These are phyloP conservation scores for Pycnonotus jocosus DNA, from an alignment of 2,113 vertebrate species.

Conservation along the genomic window DNA sequence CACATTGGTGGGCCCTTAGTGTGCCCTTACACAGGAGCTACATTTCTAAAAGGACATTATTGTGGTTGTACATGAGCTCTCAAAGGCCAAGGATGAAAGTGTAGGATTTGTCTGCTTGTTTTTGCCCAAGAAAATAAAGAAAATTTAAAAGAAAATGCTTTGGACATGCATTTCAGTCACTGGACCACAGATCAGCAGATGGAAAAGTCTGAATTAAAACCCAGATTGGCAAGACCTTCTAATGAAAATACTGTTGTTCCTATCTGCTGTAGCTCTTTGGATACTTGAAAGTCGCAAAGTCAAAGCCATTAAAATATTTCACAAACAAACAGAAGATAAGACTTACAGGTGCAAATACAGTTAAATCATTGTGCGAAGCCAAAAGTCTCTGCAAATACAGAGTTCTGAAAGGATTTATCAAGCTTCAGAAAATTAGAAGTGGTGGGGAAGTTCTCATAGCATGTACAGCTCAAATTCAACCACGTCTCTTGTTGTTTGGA, in stretches of 20 bases:
- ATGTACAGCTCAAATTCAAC: neutral
- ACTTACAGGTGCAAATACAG: neutral
- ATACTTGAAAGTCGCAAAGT: neutral
- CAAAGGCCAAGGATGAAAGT: neutral
- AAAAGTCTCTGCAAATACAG: neutral
- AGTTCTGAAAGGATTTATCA: neutral
- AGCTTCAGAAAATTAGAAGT: neutral
- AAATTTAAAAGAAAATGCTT: neutral
- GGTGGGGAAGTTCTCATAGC: neutral
- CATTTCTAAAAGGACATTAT: neutral
- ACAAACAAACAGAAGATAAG: neutral
- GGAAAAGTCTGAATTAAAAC: neutral
- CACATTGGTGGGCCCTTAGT: neutral
- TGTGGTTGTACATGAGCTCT: fast-evolving
- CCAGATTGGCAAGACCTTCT: neutral
- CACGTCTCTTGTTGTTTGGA: neutral
- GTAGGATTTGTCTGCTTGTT: neutral
- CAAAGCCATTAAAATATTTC: neutral
- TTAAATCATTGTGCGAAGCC: neutral
- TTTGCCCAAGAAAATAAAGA: neutral
- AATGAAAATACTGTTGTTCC: neutral
- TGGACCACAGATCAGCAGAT: neutral
- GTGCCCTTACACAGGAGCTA: neutral
- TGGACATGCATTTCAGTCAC: neutral
- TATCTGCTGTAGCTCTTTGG: neutral